Conservation (phyloP, 2,797 vertebrate species). For the Brachymystax lenok region DNA sequence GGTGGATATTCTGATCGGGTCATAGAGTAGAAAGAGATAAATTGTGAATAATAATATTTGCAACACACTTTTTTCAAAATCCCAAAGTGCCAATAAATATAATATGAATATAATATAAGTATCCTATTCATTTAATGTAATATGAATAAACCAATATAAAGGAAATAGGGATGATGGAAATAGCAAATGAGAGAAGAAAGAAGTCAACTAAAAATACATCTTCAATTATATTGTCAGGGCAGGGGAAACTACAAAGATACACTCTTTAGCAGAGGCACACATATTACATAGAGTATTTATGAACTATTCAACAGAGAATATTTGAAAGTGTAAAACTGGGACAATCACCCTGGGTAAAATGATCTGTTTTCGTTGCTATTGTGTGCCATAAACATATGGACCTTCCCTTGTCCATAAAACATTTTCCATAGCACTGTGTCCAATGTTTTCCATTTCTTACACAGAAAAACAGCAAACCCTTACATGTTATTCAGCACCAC, state of each 20-base stretch:
- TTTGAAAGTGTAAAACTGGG: constrained; percentile 36
- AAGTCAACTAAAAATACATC: constrained; percentile 1
- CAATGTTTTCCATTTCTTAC: constrained; percentile 52
- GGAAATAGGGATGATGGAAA: background rate
- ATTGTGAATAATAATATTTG: no score
- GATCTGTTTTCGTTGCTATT: constrained; percentile 21
- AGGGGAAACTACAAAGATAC: background rate
- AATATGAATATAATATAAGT: no score
- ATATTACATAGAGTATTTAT: constrained; percentile 32
- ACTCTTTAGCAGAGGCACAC: constrained; percentile 31
- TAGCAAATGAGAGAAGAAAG: background rate
- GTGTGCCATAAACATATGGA: constrained; percentile 49
- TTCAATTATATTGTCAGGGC: constrained; percentile 6
- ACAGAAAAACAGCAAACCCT: constrained; percentile 47
- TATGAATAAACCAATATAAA: background rate
- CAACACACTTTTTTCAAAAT: no score
- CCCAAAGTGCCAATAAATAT: no score
- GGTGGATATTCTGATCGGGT: background rate
- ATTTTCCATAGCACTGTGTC: constrained; percentile 51
- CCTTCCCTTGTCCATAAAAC: constrained; percentile 2
- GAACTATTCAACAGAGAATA: constrained; percentile 13
- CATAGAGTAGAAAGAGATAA: background rate
- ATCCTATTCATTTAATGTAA: no score
- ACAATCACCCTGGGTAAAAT: constrained; percentile 33
- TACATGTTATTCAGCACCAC: constrained; percentile 56